A percentile compares a stretch with the other conserved stretches of the same genome.
These are phyloP conservation scores for Netta rufina DNA, from an alignment of 2,797 vertebrate species.

Conservation along the genomic window DNA sequence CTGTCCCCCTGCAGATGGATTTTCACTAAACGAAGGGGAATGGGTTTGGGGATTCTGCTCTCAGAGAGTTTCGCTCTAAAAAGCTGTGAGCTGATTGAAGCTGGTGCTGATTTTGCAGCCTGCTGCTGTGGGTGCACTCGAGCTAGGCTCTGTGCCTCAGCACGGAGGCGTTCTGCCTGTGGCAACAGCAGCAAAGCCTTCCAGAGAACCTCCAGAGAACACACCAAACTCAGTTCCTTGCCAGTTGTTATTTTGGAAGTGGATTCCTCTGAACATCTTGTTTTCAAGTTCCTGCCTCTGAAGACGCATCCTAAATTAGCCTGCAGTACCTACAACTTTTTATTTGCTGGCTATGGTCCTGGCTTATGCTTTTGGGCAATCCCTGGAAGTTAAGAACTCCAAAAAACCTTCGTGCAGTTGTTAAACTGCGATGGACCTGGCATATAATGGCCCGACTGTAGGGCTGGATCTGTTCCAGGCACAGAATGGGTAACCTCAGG, in stretches of 20 bases:
- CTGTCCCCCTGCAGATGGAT: rapidly evolving
- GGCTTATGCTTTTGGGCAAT: background rate
- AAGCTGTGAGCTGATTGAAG: background rate
- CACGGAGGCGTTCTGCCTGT: background rate
- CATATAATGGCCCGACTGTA: rapidly evolving
- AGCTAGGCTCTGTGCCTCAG: background rate
- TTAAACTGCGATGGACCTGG: rapidly evolving
- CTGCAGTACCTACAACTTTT: background rate
- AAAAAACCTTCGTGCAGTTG: background rate
- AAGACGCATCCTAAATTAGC: background rate
- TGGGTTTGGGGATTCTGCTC: background rate
- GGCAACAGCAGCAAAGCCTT: background rate
- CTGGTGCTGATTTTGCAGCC: background rate
- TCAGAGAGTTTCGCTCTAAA: background rate
- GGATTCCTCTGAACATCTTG: rapidly evolving
- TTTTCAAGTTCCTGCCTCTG: background rate
- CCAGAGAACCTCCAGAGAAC: background rate
- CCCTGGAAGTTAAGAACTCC: background rate
- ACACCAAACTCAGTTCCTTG: background rate
- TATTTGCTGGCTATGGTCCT: background rate
- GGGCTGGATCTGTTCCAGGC: background rate
- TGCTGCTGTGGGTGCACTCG: background rate
- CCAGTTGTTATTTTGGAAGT: background rate
- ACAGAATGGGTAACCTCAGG: background rate
- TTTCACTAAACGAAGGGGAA: background rate